Base-by-base conservation (phyloP, 2,888 invertebrate genomes). In the Argyresthia albistria region DNA sequence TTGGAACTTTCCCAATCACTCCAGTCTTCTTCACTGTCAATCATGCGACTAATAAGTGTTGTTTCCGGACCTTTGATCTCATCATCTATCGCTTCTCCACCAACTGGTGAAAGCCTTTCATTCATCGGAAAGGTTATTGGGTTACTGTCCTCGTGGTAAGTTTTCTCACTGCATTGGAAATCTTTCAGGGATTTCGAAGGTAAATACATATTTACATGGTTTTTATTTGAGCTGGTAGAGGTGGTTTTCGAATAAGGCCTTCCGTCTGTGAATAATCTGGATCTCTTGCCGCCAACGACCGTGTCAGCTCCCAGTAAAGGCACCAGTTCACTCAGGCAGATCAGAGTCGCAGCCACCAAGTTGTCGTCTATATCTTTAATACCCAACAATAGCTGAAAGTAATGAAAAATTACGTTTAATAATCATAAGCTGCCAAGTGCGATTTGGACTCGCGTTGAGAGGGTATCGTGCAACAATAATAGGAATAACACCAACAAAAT, bases 281-380 rank as follows among this genome's bases (percentile, higher is more conserved):
- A 90, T 58, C 97, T 89, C 66, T 92, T 91, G 0, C 95, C 95
- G 3, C 96, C 96, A 46, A 97, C 93, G 0, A 97, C 96, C 15
- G 92, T 89, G n/a, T 92, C 89, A 11, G 96, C 93, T 11, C 97
- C 97, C 51, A 96, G 83, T 57, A 97, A 90, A 1, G 95, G 94
- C 25, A 97, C 94, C 54, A 97, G 79, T 65, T 95, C 93, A 54
- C 97, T 95, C 54, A 97, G 77, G 52, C 94, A 93, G 54, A 91
- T 90, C 50, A 97, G 81, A 10, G 97, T 97, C 55, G 92, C 91
- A 35, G 93, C 90, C 0, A 97, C 97, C 56, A 97, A 80, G 53
- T 89, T 89, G 71, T 97, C 95, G 75, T 95, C 94, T 1, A 91
- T 92, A 68, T 97, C 97, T 73, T 95, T 94, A 60, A 97, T 93